Conservation (phyloP, 1,140 invertebrate species). For the Drosophila micromelanica region DNA sequence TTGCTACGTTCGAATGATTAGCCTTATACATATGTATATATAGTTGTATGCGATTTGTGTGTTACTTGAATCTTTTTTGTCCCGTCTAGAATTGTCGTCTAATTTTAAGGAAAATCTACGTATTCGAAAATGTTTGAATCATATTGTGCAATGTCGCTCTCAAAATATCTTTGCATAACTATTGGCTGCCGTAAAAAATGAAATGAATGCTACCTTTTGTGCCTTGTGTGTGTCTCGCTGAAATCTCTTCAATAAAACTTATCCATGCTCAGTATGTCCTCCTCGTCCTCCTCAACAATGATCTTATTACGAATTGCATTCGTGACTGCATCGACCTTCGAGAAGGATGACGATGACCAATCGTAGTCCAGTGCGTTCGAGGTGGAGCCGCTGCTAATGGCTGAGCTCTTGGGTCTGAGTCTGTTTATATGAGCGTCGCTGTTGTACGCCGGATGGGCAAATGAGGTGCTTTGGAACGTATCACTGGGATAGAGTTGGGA, state of each 20-base stretch:
- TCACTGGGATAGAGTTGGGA: conserved; percentile 18
- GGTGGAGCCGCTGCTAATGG: conserved; percentile 11
- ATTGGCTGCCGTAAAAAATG: conserved; percentile 8
- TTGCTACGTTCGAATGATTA: conserved; percentile 20
- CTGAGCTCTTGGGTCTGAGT: conserved; percentile 33
- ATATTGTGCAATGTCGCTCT: conserved; percentile 25
- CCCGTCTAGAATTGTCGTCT: background rate
- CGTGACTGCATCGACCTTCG: conserved; percentile 72
- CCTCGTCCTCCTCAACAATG: conserved; percentile 81
- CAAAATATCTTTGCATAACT: conserved; percentile 4
- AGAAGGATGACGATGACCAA: conserved; percentile 57
- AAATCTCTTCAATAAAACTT: conserved; percentile 84
- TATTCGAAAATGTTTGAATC: background rate
- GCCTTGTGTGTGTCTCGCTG: conserved; percentile 34
- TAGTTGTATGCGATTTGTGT: background rate
- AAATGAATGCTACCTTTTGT: conserved; percentile 1
- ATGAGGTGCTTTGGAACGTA: conserved; percentile 60
- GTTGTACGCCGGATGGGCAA: conserved; percentile 40
- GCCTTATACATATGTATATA: background rate
- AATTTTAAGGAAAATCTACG: conserved; percentile 7
- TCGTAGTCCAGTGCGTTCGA: conserved; percentile 30
- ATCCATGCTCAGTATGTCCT: conserved; percentile 78
- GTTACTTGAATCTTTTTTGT: background rate
- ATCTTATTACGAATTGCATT: conserved; percentile 80
- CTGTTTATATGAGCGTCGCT: conserved; percentile 20